These are phyloP conservation scores for Thecophora atra DNA, from an alignment of 2,888 invertebrate species.

Conservation along the genomic window DNA sequence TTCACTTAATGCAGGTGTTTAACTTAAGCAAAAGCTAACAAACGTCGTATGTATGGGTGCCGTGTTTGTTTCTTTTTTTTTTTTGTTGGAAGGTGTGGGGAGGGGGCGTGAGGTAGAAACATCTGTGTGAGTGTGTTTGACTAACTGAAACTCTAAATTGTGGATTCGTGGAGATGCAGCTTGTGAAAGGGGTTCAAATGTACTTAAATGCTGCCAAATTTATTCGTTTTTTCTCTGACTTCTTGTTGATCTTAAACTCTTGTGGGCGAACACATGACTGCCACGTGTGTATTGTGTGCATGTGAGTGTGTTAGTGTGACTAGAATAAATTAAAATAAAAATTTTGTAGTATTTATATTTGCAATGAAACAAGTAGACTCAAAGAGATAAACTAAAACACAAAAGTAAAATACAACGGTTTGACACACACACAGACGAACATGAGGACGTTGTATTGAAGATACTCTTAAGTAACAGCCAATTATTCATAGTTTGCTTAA, in stretches of 20 bases:
- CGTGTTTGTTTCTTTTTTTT: background rate
- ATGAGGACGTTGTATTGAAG: too few species aligned
- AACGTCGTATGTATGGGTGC: background rate
- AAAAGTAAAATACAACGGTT: background rate
- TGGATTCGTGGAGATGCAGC: background rate
- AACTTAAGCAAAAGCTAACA: background rate
- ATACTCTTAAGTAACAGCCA: too few species aligned
- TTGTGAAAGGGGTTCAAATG: slow-evolving; percentile 27
- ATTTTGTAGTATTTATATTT: background rate
- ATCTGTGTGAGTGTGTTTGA: slow-evolving; percentile 19
- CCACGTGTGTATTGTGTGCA: background rate
- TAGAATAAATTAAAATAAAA: background rate
- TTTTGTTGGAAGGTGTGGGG: background rate
- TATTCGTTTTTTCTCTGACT: background rate
- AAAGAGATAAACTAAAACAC: background rate
- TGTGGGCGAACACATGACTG: background rate
- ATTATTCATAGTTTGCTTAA: too few species aligned
- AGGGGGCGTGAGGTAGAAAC: too few species aligned
- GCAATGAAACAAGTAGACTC: background rate
- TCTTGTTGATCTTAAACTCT: background rate
- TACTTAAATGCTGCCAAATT: slow-evolving; percentile 21
- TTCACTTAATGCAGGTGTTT: slow-evolving; percentile 35
- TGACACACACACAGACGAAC: background rate
- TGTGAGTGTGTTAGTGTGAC: background rate
- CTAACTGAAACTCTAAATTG: background rate